A percentile compares a stretch with the other conserved stretches of the same genome.
phyloP scores from a whole-genome alignment of 2,797 vertebrate species.

The Spinus pinus region DNA sequence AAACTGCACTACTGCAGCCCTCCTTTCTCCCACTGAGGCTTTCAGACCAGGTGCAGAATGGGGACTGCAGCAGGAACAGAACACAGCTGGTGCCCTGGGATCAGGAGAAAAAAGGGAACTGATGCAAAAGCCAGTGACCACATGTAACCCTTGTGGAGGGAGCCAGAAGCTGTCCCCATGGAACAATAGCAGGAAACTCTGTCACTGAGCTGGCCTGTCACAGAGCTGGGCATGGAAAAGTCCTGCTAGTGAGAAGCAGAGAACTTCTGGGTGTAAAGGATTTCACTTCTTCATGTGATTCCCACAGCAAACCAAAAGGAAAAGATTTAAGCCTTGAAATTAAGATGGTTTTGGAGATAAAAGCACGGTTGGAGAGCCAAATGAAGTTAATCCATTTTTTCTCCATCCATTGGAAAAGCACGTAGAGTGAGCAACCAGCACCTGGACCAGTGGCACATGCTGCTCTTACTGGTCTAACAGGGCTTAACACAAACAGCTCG shows the following conservation, averaged over 20 bases:
- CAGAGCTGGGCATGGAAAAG: neutral
- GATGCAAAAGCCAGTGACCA: neutral
- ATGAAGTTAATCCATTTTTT: neutral
- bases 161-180: neutral
- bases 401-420: neutral
- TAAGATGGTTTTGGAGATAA: neutral
- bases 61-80: neutral
- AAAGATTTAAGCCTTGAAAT: neutral
- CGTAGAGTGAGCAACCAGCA: neutral
- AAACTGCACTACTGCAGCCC: neutral
- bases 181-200: neutral
- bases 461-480: neutral
- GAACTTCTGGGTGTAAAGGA: neutral
- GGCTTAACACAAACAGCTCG: neutral
- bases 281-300: neutral
- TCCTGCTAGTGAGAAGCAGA: neutral
- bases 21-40: neutral
- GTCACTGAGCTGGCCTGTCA: neutral
- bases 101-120: neutral
- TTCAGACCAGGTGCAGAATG: neutral
- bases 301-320: neutral
- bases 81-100: neutral
- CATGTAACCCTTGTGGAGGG: fast-evolving
- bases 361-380: neutral
- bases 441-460: fast-evolving